Evolutionary conservation across 2,888 invertebrate species (phyloP), one percentile per base, ranked within the genome.

Genomic region (Psylliodes chrysocephalus): DNA sequence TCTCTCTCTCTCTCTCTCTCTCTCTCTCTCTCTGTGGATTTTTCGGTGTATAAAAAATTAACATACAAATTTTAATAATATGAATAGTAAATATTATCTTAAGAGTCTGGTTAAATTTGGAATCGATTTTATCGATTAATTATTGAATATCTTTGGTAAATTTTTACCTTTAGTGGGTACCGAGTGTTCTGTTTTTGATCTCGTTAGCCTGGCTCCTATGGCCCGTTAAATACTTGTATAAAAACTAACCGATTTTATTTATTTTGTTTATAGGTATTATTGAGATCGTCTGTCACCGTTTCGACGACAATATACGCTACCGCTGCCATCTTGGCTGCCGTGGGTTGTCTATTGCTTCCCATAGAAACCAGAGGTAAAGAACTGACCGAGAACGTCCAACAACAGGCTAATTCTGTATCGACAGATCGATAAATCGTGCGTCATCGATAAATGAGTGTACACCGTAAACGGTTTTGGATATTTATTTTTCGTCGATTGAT

Each of bases 351-450:
- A n/a, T 85, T 92, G 0, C 84, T 96, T 42, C 95, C 95, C 2
- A 92, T 94, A 54, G 95, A 95, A 83, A 93, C 94, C 0, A 90
- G 89, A 77, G 93, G 91, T 35, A 86, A 90, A 67, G 91, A 91
- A 74, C 84, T 89, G 83, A 83, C 85, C 22, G 89, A 89, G 66
- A 84, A 84, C 2, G 83, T 88, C 7, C 72, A 74, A 55, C 77
- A 79, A 65, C 76, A 77, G 44, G 68, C 71, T 14, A 74, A 70
- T 44, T 68, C 68, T 33, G 62, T 47, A 35, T 49, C 57, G 2
- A 57, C 59, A 12, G 66, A 47, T 28, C 49, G 57, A 54, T 56
- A 19, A 51, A n/a, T 12, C 12, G 8, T n/a, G 19, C 18, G 10
- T 25, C 17, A n/a, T 53, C n/a, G n/a, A 0, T 12, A 25, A 7